phyloP scores from a whole-genome alignment of 2,797 vertebrate species.

The Dryobates pubescens region DNA sequence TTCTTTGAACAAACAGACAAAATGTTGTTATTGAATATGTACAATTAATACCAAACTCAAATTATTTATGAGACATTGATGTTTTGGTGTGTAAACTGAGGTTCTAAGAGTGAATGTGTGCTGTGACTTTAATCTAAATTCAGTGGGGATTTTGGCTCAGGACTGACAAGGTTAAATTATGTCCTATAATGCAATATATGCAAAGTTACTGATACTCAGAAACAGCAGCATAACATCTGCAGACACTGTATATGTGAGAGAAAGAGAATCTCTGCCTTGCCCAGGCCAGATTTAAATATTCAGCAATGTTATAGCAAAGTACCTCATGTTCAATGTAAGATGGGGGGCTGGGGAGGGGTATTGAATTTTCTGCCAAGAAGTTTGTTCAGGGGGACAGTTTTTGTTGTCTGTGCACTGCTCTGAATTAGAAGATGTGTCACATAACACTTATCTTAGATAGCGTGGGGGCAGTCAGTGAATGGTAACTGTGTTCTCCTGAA shows the following conservation, averaged over 20 bases:
- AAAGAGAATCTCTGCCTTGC: not conserved
- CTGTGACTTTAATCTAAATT: not conserved
- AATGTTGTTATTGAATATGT: not conserved
- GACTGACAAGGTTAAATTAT: not conserved
- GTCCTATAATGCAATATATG: not conserved
- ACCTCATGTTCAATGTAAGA: not conserved
- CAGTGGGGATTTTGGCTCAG: not conserved
- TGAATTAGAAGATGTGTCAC: slow-evolving; percentile 74
- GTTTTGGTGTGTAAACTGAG: not conserved
- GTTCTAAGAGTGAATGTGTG: not conserved
- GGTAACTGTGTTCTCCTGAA: slow-evolving; percentile 78
- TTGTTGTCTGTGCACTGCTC: slow-evolving; percentile 33
- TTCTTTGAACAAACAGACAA: not conserved
- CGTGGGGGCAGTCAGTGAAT: slow-evolving; percentile 72
- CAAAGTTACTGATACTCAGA: not conserved
- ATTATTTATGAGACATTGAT: not conserved
- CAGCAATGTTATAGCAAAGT: not conserved
- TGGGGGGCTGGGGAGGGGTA: not conserved
- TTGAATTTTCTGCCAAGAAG: slow-evolving; percentile 37
- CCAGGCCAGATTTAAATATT: not conserved
- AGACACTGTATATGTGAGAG: not conserved
- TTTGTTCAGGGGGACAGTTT: slow-evolving; percentile 17
- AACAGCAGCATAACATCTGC: not conserved
- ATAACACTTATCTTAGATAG: slow-evolving; percentile 79
- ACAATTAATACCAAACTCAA: not conserved